Conservation (phyloP, 1,140 invertebrate species). For the Ectropis grisescens region DNA sequence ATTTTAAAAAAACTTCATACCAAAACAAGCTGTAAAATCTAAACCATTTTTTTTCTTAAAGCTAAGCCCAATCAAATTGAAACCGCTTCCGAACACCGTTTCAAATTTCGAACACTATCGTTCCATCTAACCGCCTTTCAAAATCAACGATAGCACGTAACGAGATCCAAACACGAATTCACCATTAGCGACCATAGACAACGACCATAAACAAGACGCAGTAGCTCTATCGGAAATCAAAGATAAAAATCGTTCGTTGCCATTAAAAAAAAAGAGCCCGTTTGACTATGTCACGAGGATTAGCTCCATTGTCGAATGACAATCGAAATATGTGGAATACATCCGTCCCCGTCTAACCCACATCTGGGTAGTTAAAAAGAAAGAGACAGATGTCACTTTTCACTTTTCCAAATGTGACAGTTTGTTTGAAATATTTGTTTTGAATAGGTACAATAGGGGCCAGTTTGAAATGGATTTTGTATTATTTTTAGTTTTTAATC, state of each 20-base stretch:
- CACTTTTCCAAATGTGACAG: slow-evolving; percentile 66
- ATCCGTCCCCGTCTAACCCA: slow-evolving; percentile 34
- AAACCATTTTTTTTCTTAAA: no score
- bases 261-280: slow-evolving; percentile 39
- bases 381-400: slow-evolving; percentile 43
- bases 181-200: slow-evolving; percentile 58
- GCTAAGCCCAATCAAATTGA: no score
- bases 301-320: slow-evolving; percentile 58
- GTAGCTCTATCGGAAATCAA: slow-evolving; percentile 56
- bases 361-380: slow-evolving; percentile 7
- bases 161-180: slow-evolving; percentile 48
- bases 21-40: no score
- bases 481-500: slow-evolving; percentile 62
- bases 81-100: slow-evolving; percentile 13
- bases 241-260: slow-evolving; percentile 36
- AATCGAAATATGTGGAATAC: slow-evolving; percentile 53
- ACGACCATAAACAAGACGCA: slow-evolving; percentile 47
- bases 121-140: slow-evolving; percentile 26
- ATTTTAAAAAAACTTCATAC: no score
- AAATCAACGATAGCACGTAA: slow-evolving; percentile 38
- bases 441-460: slow-evolving; percentile 42
- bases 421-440: slow-evolving; percentile 63
- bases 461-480: slow-evolving; percentile 36
- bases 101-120: slow-evolving; percentile 20
- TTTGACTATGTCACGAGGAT: slow-evolving; percentile 60